These are phyloP conservation scores for Amphiprion clarkii DNA, from an alignment of 2,797 vertebrate genomes.

Conservation along the genomic window DNA sequence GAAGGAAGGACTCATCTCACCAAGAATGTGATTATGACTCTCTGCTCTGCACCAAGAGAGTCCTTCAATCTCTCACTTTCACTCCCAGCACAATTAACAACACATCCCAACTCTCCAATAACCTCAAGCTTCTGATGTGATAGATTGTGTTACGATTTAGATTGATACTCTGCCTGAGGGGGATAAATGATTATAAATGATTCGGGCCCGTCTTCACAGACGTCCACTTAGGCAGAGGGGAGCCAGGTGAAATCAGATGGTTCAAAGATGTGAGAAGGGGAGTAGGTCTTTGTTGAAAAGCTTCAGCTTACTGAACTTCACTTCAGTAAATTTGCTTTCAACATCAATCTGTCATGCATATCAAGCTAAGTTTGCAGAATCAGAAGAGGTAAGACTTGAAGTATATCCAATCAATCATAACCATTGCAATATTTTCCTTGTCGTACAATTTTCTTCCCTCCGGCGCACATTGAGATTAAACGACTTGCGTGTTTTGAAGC, in stretches of 20 bases:
- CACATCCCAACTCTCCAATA: constrained; percentile 26
- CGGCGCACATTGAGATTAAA: constrained; percentile 31
- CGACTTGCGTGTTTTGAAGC: neutral
- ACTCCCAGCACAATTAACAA: constrained; percentile 65
- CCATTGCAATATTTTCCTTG: constrained; percentile 16
- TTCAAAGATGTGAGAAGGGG: neutral
- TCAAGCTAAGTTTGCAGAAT: constrained; percentile 19
- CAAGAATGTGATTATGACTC: constrained; percentile 64
- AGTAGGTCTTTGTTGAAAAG: constrained; percentile 1
- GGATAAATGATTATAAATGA: constrained; percentile 63
- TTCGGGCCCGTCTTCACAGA: constrained; percentile 30
- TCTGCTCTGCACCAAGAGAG: constrained; percentile 44
- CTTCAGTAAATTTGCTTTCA: constrained; percentile 37
- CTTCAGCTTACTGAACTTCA: constrained; percentile 20
- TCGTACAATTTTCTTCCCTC: constrained; percentile 1
- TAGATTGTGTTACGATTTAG: constrained; percentile 63
- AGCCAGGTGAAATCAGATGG: constrained; percentile 31
- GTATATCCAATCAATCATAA: constrained; percentile 27
- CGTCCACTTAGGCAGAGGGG: constrained; percentile 17
- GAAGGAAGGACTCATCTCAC: constrained; percentile 32
- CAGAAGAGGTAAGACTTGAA: constrained; percentile 2
- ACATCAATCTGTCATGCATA: constrained; percentile 14
- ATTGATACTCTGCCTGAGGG: constrained; percentile 57
- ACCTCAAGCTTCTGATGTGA: constrained; percentile 41
- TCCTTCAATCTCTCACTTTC: constrained; percentile 51